A percentile compares a stretch with the other conserved stretches of the same genome.
These are phyloP conservation scores for Heliconius eleuchia DNA, from an alignment of 1,140 invertebrate species.

Conservation along the genomic window DNA sequence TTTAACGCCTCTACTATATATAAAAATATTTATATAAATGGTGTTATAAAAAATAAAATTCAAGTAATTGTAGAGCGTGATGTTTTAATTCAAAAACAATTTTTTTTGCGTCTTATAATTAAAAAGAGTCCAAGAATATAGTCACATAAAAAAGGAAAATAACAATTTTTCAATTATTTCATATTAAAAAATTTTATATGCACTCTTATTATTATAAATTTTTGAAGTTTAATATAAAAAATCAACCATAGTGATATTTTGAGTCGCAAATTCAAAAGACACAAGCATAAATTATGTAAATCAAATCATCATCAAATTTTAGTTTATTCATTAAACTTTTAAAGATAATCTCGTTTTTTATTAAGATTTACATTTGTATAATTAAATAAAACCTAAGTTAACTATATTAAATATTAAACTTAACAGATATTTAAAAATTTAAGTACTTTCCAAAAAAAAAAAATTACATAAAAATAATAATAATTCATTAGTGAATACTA, in stretches of 20 bases:
- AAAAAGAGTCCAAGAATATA: constrained; percentile 24
- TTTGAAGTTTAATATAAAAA: too few relatives aligned
- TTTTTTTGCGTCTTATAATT: constrained; percentile 21
- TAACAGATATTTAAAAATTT: constrained; percentile 30
- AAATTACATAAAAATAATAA: constrained; percentile 18
- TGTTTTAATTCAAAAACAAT: constrained; percentile 41
- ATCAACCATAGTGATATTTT: background rate
- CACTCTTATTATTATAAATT: background rate
- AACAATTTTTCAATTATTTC: constrained; percentile 16
- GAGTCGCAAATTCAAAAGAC: too few relatives aligned
- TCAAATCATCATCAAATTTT: too few relatives aligned
- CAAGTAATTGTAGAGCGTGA: constrained; percentile 43
- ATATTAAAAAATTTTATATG: background rate
- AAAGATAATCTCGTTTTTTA: constrained; percentile 34
- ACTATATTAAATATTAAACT: constrained; percentile 11
- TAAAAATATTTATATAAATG: constrained; percentile 15
- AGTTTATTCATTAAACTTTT: constrained; percentile 19
- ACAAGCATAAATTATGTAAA: too few relatives aligned
- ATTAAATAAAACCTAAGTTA: constrained; percentile 22
- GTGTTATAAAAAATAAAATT: constrained; percentile 44
- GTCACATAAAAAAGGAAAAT: constrained; percentile 1
- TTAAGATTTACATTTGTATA: constrained; percentile 16
- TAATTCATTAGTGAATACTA: constrained; percentile 7
- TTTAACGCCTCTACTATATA: background rate
- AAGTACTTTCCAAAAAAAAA: constrained; percentile 32